A percentile compares a stretch with the other conserved stretches of the same genome.
Evolutionary conservation across 2,797 vertebrate species (phyloP).

Genomic region (Siniperca scherzeri): DNA sequence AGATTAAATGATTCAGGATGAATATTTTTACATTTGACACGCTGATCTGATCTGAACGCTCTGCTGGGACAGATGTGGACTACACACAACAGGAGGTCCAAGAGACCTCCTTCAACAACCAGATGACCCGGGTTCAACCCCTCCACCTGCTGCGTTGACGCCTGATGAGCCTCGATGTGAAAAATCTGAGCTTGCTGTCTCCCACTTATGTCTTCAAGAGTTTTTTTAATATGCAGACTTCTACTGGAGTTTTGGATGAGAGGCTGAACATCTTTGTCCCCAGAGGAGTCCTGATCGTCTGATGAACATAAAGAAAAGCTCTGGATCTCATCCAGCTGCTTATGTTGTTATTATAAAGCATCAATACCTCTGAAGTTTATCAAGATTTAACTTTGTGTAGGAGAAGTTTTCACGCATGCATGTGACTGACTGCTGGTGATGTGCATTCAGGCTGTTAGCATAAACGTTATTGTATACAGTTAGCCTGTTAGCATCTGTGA

Average conservation of each 20-base stretch:
- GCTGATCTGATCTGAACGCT: background rate
- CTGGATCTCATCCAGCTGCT: background rate
- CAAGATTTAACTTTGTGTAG: background rate
- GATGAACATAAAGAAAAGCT: background rate
- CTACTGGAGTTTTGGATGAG: background rate
- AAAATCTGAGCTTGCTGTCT: background rate
- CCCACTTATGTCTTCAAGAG: background rate
- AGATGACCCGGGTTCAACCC: background rate
- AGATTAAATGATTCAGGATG: background rate
- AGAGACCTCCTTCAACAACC: background rate
- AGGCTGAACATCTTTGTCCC: background rate
- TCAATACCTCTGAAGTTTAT: background rate
- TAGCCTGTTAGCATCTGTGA: background rate
- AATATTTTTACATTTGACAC: conserved; percentile 11
- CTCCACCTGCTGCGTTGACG: background rate
- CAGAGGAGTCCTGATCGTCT: background rate
- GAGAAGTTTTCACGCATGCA: background rate
- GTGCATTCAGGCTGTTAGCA: conserved; percentile 8
- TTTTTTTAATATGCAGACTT: background rate
- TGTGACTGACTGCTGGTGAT: conserved; percentile 19
- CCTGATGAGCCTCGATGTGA: background rate
- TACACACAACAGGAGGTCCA: background rate
- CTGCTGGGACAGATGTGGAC: conserved; percentile 9
- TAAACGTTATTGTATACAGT: background rate
- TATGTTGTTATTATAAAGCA: background rate